Percentiles rank a stretch among this genome's conserved stretches.
Conservation (phyloP, 1,140 invertebrate genomes). For the Andricus grossulariae region DNA sequence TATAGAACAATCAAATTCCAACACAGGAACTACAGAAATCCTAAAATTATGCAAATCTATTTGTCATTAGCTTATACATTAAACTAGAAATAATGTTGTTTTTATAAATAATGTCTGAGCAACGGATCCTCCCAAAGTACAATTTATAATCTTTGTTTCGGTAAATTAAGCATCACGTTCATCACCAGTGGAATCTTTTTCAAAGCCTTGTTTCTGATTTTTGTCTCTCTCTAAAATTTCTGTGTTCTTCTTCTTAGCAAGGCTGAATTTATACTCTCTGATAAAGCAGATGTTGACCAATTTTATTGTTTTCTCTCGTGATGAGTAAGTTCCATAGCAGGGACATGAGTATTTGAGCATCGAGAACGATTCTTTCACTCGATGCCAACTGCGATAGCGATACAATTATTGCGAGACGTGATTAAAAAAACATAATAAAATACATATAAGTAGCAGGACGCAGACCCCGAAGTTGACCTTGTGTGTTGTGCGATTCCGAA, state of each 20-base stretch:
- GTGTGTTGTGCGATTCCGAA: conserved; percentile 50
- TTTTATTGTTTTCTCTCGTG: neutral
- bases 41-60: too few species aligned
- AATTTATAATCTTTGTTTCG: too few species aligned
- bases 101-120: too few species aligned
- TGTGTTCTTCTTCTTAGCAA: neutral
- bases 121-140: too few species aligned
- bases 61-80: too few species aligned
- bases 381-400: neutral
- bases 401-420: neutral
- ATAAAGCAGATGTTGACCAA: neutral
- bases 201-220: neutral
- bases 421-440: conserved; percentile 39
- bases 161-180: too few species aligned
- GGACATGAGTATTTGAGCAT: too few species aligned
- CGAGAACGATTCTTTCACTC: too few species aligned
- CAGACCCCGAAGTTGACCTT: conserved; percentile 48
- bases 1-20: too few species aligned
- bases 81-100: too few species aligned
- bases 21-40: too few species aligned
- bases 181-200: neutral
- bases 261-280: neutral
- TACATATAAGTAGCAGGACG: conserved; percentile 46
- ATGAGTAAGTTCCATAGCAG: neutral
- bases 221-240: neutral